Conservation (phyloP, 2,113 vertebrate species). For the Trichomycterus rosablanca region DNA sequence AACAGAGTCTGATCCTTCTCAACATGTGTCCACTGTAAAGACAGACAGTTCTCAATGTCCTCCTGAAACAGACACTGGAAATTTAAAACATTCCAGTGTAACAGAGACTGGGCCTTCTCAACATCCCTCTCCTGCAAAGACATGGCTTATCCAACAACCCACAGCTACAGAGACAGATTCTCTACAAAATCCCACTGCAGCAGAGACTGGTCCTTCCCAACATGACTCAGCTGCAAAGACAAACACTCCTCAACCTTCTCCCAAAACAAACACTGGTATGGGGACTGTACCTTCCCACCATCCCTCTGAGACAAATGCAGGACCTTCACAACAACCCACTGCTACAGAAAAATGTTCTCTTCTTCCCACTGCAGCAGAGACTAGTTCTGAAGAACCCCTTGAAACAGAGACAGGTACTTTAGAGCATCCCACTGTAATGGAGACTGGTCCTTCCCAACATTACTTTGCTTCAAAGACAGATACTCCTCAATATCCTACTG, state of each 20-base stretch:
- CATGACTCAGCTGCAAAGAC: neutral
- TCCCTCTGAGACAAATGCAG: conserved; percentile 4
- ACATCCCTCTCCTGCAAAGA: neutral
- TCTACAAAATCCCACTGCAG: neutral
- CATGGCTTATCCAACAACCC: neutral
- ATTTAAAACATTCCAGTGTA: conserved; percentile 1
- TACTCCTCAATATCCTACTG: neutral
- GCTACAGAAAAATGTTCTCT: neutral
- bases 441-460: neutral
- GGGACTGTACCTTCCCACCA: too few relatives aligned
- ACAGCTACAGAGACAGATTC: neutral
- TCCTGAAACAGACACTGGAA: neutral
- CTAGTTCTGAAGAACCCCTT: neutral
- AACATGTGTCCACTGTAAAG: neutral
- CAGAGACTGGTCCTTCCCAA: neutral
- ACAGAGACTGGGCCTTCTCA: neutral
- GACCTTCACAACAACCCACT: neutral
- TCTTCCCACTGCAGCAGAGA: neutral
- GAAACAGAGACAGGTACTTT: conserved; percentile 1
- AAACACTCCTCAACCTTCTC: too few relatives aligned
- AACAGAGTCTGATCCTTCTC: neutral
- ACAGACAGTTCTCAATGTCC: neutral
- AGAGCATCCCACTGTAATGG: neutral
- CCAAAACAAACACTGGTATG: too few relatives aligned
- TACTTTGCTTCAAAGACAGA: neutral